These are phyloP conservation scores for Saguinus midas DNA, from an alignment of 2,113 vertebrate species.

Conservation along the genomic window DNA sequence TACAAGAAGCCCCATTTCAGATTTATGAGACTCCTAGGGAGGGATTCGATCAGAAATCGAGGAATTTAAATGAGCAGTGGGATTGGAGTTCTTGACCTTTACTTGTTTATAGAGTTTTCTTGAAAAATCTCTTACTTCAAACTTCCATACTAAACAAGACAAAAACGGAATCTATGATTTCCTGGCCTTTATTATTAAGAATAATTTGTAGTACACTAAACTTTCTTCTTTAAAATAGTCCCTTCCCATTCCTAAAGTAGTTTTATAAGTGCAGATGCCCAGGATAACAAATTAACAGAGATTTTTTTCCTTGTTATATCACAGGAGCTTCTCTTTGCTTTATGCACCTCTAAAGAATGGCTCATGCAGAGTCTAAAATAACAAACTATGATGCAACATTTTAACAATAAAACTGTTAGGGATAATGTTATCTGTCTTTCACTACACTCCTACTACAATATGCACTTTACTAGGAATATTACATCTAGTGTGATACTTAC, in stretches of 20 bases:
- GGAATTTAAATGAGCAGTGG: slow-evolving; percentile 64
- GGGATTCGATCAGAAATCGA: slow-evolving; percentile 66
- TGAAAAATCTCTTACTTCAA: slow-evolving; percentile 35
- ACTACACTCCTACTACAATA: background rate
- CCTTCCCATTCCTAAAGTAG: slow-evolving; percentile 1
- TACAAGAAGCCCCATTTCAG: slow-evolving; percentile 62
- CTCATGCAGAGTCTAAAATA: background rate
- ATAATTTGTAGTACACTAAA: slow-evolving; percentile 45
- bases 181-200: slow-evolving; percentile 55
- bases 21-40: slow-evolving; percentile 54
- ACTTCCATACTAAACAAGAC: slow-evolving; percentile 44
- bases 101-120: slow-evolving; percentile 56
- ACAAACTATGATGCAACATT: background rate
- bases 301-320: slow-evolving; percentile 41
- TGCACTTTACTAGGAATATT: background rate
- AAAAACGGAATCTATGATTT: slow-evolving; percentile 21
- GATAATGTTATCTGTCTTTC: background rate
- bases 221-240: slow-evolving; percentile 41
- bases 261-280: slow-evolving; percentile 36
- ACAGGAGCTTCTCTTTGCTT: background rate
- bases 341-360: slow-evolving; percentile 7
- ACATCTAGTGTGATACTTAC: background rate
- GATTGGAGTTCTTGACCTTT: slow-evolving; percentile 61
- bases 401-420: slow-evolving; percentile 26
- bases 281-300: slow-evolving; percentile 40